phyloP scores from a whole-genome alignment of 2,888 invertebrate species.

The Ferrisia virgata region DNA sequence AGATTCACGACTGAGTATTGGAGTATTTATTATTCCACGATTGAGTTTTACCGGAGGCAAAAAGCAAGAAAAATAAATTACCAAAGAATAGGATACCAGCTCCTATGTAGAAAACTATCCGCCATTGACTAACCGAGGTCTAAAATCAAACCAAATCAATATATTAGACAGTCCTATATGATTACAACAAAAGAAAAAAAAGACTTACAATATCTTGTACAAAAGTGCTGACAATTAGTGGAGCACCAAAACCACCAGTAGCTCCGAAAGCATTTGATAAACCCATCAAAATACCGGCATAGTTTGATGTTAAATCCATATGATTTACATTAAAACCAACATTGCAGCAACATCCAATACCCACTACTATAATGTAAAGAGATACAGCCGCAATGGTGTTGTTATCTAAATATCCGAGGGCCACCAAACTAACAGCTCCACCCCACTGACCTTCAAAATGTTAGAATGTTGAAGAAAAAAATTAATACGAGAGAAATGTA shows the following conservation, averaged over 20 bases:
- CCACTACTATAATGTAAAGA: conserved; percentile 47
- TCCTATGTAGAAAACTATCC: conserved; percentile 64
- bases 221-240: conserved; percentile 67
- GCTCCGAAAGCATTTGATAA: conserved; percentile 75
- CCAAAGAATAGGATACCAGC: conserved; percentile 61
- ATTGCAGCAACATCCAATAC: conserved; percentile 69
- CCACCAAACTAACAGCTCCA: conserved; percentile 45
- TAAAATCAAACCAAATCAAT: conserved; percentile 50
- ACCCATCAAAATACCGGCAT: conserved; percentile 80
- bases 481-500: not conserved
- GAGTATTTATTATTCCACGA: conserved; percentile 59
- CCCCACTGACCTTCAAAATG: conserved; percentile 48
- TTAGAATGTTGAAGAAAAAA: not conserved
- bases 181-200: not conserved
- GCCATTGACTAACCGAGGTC: conserved; percentile 60
- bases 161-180: not conserved
- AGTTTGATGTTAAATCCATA: conserved; percentile 80
- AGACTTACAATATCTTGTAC: conserved; percentile 65
- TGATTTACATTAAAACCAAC: conserved; percentile 69
- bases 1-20: not conserved
- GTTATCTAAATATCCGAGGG: conserved; percentile 47
- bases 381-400: conserved; percentile 45
- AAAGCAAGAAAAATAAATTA: conserved; percentile 62
- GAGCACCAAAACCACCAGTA: conserved; percentile 74
- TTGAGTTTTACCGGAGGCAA: conserved; percentile 62